These are phyloP conservation scores for Menidia beryllina DNA, from an alignment of 2,113 vertebrate genomes.

Conservation along the genomic window DNA sequence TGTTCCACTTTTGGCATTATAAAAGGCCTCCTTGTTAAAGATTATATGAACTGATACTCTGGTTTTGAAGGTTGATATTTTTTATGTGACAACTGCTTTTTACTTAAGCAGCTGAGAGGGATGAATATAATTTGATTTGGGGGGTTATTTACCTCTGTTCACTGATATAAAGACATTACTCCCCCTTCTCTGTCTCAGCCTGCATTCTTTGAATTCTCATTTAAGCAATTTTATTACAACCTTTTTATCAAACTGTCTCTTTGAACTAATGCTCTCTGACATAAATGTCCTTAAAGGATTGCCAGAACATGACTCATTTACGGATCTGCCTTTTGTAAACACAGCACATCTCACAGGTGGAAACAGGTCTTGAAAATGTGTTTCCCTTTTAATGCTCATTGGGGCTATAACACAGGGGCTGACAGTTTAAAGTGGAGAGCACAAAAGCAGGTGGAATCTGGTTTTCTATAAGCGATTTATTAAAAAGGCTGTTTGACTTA, in stretches of 20 bases:
- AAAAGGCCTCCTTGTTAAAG: slow-evolving; percentile 26
- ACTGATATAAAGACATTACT: slow-evolving; percentile 38
- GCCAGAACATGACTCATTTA: slow-evolving; percentile 56
- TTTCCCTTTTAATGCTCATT: background rate
- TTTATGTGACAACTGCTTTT: slow-evolving; percentile 55
- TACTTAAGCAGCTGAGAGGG: slow-evolving; percentile 16
- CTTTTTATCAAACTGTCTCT: slow-evolving; percentile 30
- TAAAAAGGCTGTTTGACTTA: slow-evolving; percentile 32
- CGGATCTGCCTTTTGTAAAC: slow-evolving; percentile 45
- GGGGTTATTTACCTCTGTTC: slow-evolving; percentile 28
- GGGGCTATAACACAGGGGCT: slow-evolving; percentile 15
- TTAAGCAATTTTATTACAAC: slow-evolving; percentile 32
- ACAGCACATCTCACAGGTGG: slow-evolving; percentile 43
- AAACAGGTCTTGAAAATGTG: slow-evolving; percentile 41
- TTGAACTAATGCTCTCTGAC: slow-evolving; percentile 47
- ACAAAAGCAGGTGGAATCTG: slow-evolving; percentile 51
- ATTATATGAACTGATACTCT: slow-evolving; percentile 26
- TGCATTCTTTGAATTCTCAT: slow-evolving; percentile 35
- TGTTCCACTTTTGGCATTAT: too few species aligned
- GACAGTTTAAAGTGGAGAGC: slow-evolving; percentile 19
- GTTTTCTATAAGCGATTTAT: slow-evolving; percentile 24
- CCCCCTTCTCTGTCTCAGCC: slow-evolving; percentile 9
- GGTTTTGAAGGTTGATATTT: slow-evolving; percentile 34
- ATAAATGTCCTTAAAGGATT: slow-evolving; percentile 20
- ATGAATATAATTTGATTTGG: slow-evolving; percentile 27